phyloP scores from a whole-genome alignment of 2,113 vertebrate genomes.

The Brevimyrus niger region DNA sequence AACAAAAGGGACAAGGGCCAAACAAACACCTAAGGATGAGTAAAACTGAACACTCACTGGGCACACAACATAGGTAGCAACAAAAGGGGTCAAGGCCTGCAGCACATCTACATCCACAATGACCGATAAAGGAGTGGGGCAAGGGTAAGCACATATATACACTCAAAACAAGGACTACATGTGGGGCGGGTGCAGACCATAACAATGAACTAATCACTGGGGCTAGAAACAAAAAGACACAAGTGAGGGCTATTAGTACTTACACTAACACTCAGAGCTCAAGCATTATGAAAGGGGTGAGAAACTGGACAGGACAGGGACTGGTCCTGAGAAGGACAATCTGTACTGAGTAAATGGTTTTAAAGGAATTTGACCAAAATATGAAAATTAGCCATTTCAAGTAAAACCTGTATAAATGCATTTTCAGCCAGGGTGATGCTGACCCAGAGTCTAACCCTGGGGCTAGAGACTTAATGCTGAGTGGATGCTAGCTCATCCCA shows the following conservation, averaged over 20 bases:
- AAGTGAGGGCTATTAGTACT: background rate
- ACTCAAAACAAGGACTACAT: background rate
- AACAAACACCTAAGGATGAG: background rate
- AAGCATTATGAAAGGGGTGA: background rate
- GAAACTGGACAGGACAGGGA: background rate
- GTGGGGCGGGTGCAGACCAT: background rate
- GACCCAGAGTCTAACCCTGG: background rate
- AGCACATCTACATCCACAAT: background rate
- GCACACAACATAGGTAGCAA: background rate
- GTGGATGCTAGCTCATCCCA: background rate
- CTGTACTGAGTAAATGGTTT: background rate
- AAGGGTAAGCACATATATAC: background rate
- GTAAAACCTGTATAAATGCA: background rate
- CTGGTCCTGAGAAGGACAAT: background rate
- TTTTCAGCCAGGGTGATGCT: background rate
- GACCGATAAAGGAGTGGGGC: background rate
- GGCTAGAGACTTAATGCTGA: background rate
- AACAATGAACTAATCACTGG: background rate
- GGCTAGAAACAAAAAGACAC: background rate
- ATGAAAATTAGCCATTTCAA: background rate
- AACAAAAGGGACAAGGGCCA: background rate
- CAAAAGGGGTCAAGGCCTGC: background rate
- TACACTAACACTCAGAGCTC: background rate
- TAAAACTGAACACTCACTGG: background rate
- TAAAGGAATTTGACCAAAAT: background rate